These are phyloP conservation scores for Trogon surrucura DNA, from an alignment of 2,113 vertebrate species.

Conservation along the genomic window DNA sequence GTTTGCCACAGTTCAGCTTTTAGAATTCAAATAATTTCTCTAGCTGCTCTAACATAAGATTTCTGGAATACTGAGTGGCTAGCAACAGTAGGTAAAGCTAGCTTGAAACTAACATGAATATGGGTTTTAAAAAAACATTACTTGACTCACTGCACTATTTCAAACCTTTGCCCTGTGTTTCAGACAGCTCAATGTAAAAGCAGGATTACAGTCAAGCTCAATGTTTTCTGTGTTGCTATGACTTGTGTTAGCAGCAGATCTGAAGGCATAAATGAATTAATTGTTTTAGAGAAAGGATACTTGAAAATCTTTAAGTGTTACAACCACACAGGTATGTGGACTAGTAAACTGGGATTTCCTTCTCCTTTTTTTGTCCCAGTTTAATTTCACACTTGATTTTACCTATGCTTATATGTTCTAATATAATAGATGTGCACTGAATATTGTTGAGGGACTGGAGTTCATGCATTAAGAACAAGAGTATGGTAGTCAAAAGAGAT, in stretches of 20 bases:
- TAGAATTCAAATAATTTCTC: neutral
- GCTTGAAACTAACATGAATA: neutral
- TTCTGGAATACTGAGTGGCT: neutral
- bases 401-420: neutral
- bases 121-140: neutral
- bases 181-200: neutral
- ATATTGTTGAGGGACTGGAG: neutral
- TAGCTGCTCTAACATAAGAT: neutral
- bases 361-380: neutral
- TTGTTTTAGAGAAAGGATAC: neutral
- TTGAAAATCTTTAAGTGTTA: neutral
- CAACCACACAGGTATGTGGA: neutral
- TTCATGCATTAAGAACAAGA: neutral
- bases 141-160: neutral
- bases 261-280: neutral
- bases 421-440: neutral
- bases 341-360: neutral
- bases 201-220: neutral
- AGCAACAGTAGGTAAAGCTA: neutral
- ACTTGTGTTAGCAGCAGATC: neutral
- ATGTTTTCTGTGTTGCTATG: neutral
- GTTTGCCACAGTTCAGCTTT: neutral
- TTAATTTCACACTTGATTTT: neutral
- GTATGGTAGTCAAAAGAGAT: rapidly evolving
- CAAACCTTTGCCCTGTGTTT: neutral